Evolutionary conservation across 2,797 vertebrate genomes (phyloP), one percentile per base, ranked within the genome.

Genomic region (Rhinichthys osculus): DNA sequence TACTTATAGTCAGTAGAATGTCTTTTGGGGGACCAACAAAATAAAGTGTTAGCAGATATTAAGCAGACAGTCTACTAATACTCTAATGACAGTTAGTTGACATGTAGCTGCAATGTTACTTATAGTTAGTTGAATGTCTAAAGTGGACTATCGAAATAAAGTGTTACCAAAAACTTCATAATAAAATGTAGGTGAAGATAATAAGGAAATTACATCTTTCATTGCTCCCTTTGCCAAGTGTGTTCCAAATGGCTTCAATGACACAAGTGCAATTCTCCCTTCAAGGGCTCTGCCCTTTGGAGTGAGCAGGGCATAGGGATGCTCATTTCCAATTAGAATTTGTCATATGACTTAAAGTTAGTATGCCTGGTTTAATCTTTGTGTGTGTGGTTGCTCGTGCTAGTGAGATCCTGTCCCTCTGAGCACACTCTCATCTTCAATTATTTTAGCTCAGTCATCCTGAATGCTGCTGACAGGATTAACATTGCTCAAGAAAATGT

Each of bases 401-500:
- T 76, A 54, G 59, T 67, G 67, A 70, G 62, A 78, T 35, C 52
- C 54, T 71, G 86, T 89, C 83, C 69, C 86, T 89, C 85, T 47
- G 62, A 90, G 79, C 47, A 83, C 81, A 91, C 89, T 91, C 90
- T 82, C 88, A 90, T 92, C 86, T 91, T 85, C 86, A 86, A 89
- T 87, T 72, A 92, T 91, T 91, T 90, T 50, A 91, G 82, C 87
- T 89, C 84, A 92, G 90, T 92, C 92, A 90, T 89, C 73, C 89
- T 87, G 81, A 92, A 93, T 90, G 91, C 83, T 81, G 74, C 84
- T 50, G 70, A 79, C 84, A 82, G 89, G 89, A 93, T 92, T 91
- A 92, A 78, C 85, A 89, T 88, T 90, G 87, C 88, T 83, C 85
- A 90, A 86, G 87, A 90, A 92, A 91, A 93, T 93, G 92, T 91